Evolutionary conservation across 2,888 invertebrate species (phyloP).

Genomic region (Acanthacorydalis orientalis): DNA sequence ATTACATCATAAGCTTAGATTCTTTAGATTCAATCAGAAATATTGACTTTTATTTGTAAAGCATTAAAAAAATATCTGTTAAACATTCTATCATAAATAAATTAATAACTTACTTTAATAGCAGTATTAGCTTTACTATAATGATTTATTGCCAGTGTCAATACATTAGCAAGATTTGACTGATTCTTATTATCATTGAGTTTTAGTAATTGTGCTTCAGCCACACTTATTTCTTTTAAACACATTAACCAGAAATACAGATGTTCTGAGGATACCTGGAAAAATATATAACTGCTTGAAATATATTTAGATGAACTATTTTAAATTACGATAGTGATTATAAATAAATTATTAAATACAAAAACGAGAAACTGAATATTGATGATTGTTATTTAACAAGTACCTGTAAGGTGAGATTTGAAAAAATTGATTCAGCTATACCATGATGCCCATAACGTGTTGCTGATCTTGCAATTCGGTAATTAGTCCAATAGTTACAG

Average conservation of each 20-base stretch:
- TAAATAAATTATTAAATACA: too few species aligned
- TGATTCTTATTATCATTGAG: slow-evolving; percentile 24
- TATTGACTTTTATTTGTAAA: too few species aligned
- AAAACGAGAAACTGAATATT: too few species aligned
- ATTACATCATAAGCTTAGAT: too few species aligned
- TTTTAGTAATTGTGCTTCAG: slow-evolving; percentile 46
- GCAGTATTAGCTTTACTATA: slow-evolving; percentile 49
- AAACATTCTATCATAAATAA: too few species aligned
- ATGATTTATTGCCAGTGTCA: slow-evolving; percentile 37
- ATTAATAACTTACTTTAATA: slow-evolving; percentile 26
- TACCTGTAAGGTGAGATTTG: slow-evolving; percentile 34
- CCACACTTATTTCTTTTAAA: slow-evolving; percentile 56
- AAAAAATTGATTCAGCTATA: slow-evolving; percentile 38
- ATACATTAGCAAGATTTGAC: slow-evolving; percentile 26
- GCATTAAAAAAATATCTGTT: too few species aligned
- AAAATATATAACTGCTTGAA: slow-evolving; percentile 6
- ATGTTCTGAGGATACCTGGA: slow-evolving; percentile 63
- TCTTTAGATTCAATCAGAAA: too few species aligned
- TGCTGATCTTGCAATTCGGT: slow-evolving; percentile 73
- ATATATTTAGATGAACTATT: too few species aligned
- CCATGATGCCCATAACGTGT: slow-evolving; percentile 60
- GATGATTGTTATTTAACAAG: neutral
- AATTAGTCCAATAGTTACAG: slow-evolving; percentile 68
- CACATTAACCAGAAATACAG: slow-evolving; percentile 78
- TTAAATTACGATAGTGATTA: too few species aligned